Evolutionary conservation across 2,797 vertebrate genomes (phyloP).

Genomic region (Percopsis omiscomaycus): DNA sequence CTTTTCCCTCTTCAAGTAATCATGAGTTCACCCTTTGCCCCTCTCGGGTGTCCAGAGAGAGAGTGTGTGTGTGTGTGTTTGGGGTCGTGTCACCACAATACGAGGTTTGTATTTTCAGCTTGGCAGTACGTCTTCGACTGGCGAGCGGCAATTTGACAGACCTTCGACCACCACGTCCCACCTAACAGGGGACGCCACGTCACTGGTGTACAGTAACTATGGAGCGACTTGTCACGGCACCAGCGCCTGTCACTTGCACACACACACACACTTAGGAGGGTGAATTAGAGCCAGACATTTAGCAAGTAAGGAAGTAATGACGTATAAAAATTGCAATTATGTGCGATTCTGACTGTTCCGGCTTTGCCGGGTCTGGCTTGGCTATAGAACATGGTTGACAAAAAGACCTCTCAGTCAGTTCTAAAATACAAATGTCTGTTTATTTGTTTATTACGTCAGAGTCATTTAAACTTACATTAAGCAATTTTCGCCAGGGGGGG

Average conservation of each 20-base stretch:
- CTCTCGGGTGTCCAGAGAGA: slow-evolving; percentile 4
- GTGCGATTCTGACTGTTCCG: too few species aligned
- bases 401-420: too few species aligned
- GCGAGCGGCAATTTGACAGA: slow-evolving; percentile 47
- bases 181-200: slow-evolving; percentile 52
- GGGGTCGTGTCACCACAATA: slow-evolving; percentile 13
- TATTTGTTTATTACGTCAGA: too few species aligned
- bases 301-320: too few species aligned
- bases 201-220: slow-evolving; percentile 54
- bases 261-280: slow-evolving; percentile 10
- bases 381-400: too few species aligned
- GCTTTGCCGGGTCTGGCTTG: too few species aligned
- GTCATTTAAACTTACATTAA: too few species aligned
- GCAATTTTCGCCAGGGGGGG: too few species aligned
- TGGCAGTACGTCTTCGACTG: slow-evolving; percentile 35
- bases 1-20: slow-evolving; percentile 14
- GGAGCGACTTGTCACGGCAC: slow-evolving; percentile 64
- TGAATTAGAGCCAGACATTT: too few species aligned
- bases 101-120: slow-evolving; percentile 31
- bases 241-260: slow-evolving; percentile 40
- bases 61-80: too few species aligned
- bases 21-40: slow-evolving; percentile 20
- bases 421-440: too few species aligned
- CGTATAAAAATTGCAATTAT: too few species aligned
- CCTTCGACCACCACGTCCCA: slow-evolving; percentile 53